Base-by-base conservation (phyloP, 2,888 invertebrate genomes). In the Pachliopta kotzebuea region DNA sequence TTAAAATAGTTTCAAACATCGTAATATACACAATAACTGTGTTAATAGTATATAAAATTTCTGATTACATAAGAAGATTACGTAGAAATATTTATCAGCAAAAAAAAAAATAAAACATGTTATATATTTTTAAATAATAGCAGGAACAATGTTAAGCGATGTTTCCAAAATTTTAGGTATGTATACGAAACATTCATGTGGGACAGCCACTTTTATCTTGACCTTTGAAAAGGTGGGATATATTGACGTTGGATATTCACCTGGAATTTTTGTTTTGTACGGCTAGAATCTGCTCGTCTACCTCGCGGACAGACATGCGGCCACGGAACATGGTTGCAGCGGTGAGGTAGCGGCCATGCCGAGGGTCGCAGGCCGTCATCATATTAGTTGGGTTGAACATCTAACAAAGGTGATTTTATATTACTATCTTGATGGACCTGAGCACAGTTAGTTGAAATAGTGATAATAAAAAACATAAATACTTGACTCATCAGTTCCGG, bases 311-410 rank as follows among this genome's bases (percentile, higher is more conserved):
- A 71, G 96, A 96, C 95, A 96, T 95, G 84, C 75, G 84, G 45
- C 96, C 96, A 80, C 95, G 84, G 88, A 95, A 95, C 74, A 96
- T 95, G 71, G 95, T 95, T 54, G 96, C 96, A 8, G 95, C 96
- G 0, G 97, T 97, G 63, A 97, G 92, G 85, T 97, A 97, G 63
- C 96, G 91, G 2, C 97, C 97, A 81, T 95, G 95, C 17, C 96
- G 92, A 0, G 97, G 96, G 88, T 97, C 96, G 69, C 95, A 95
- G 4, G 97, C 97, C 49, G 96, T 95, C 96, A 97, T 97, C 95
- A 97, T 95, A 87, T 96, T 97, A 77, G 95, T 95, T 0, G 96
- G 94, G 84, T 96, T 96, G 86, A 97, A 97, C 92, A 96, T 94
- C 92, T 93, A 72, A 0, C 29, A 52, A n/a, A 18, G 24, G 26